A percentile compares a stretch with the other conserved stretches of the same genome.
phyloP scores from a whole-genome alignment of 2,797 vertebrate genomes.

The Brachymystax lenok region DNA sequence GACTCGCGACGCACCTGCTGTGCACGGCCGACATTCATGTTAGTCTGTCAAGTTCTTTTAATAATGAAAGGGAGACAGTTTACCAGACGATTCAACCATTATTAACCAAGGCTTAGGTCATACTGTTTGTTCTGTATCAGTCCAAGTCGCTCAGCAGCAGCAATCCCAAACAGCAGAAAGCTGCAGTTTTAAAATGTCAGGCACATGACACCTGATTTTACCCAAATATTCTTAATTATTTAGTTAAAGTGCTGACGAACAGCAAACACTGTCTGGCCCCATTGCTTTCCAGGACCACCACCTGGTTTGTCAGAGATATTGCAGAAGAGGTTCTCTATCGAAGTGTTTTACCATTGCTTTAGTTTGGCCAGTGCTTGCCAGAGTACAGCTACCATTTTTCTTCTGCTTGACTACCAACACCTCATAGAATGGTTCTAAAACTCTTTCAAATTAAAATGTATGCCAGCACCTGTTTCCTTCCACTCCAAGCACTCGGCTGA shows the following conservation, averaged over 20 bases:
- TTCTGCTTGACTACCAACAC: not conserved
- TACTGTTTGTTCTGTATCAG: constrained; percentile 11
- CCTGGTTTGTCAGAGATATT: not conserved
- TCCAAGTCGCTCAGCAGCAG: constrained; percentile 3
- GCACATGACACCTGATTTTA: constrained; percentile 30
- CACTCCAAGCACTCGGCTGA: not conserved
- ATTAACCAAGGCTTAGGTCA: constrained; percentile 31
- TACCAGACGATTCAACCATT: not conserved
- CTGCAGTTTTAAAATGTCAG: constrained; percentile 34
- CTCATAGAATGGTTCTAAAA: not conserved
- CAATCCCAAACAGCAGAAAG: constrained; percentile 36
- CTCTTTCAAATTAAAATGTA: not conserved
- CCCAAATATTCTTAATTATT: constrained; percentile 7
- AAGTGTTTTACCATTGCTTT: not conserved
- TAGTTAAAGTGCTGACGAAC: constrained; percentile 6
- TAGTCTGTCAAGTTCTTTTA: not conserved
- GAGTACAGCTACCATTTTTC: not conserved
- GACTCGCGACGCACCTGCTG: not conserved
- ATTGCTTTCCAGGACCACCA: not conserved
- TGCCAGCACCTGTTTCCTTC: too few relatives aligned
- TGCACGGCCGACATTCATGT: not conserved
- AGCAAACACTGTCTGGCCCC: not conserved
- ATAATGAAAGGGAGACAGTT: not conserved
- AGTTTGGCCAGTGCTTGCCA: not conserved
- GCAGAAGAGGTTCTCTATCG: not conserved